Evolutionary conservation across 2,113 vertebrate species (phyloP).

Genomic region (Junco hyemalis): DNA sequence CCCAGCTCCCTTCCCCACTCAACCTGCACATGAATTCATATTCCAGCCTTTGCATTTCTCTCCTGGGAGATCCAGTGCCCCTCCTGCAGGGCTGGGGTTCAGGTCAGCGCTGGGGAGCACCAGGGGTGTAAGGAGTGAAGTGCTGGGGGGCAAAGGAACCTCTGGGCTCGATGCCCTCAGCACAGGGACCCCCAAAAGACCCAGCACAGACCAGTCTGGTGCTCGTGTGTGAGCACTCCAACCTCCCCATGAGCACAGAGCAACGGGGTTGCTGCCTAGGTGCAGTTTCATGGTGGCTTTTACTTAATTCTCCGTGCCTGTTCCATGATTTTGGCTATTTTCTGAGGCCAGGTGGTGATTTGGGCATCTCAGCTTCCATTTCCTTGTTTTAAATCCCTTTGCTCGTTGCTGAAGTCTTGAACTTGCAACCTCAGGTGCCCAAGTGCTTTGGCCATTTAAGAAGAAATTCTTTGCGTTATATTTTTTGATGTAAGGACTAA

Average conservation of each 20-base stretch:
- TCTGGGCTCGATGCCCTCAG: rapidly evolving
- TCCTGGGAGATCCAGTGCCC: not conserved
- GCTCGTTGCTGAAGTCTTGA: not conserved
- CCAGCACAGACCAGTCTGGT: rapidly evolving
- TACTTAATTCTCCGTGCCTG: rapidly evolving
- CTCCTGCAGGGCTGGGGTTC: rapidly evolving
- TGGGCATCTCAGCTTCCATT: not conserved
- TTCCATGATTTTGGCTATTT: not conserved
- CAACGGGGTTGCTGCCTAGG: not conserved
- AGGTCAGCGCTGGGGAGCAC: not conserved
- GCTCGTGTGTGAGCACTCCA: not conserved
- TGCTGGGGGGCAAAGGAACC: rapidly evolving
- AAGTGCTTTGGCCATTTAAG: not conserved
- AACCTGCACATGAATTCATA: not conserved
- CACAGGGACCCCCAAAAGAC: not conserved
- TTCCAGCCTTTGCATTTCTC: not conserved
- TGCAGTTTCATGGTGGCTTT: not conserved
- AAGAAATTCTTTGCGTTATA: not conserved
- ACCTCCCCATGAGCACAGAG: rapidly evolving
- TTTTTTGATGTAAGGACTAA: not conserved
- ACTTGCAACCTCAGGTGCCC: rapidly evolving
- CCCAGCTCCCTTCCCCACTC: not conserved
- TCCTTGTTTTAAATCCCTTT: not conserved
- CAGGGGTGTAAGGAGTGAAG: rapidly evolving
- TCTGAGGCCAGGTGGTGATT: not conserved